Evolutionary conservation across 1,140 invertebrate genomes (phyloP), one percentile per base, ranked within the genome.

Genomic region (Drosophila busckii): DNA sequence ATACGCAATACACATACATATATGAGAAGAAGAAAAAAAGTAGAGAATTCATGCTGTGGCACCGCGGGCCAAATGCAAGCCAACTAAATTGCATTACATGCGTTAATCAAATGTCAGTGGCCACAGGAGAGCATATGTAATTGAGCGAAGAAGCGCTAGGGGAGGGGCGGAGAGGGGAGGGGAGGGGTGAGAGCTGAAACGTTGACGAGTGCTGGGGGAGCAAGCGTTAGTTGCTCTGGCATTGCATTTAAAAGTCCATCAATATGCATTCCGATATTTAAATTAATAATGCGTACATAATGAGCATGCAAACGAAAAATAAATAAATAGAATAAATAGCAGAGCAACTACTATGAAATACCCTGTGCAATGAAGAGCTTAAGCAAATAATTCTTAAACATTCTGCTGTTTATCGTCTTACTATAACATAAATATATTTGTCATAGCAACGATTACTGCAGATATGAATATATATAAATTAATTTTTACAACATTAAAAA

Each of bases 261-360:
- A 66, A 78, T 78, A 78, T 53, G 59, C 67, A 46, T 58, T 62
- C 55, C 38, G 42, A 48, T 64, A 70, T 80, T 75, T 80, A 70
- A 82, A 80, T 80, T 62, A 80, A 70, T 80, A 80, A 80, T 80
- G 75, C 65, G 45, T 45, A 13, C 26, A 55, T 62, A 55, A 62
- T 62, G 35, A 38, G 20, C 13, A 19, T 38, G 54, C 35, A 16
- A 52, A 49, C 20, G 35, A 54, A 65, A 45, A 26, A 40, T 35
- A 16, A 52, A 49, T 17, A 29, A 54, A 65, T 40, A 26, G 34
- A 34, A 20, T 20, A 34, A 16, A 22, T 40, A 4, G 5, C 12
- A 4, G 10, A 13, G 2, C 12, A 15, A 2, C 10, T 9, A 9
- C 26, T 26, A 9, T 5, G 19, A 10, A 7, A 28, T n/a, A n/a